Conservation (phyloP, 2,113 vertebrate genomes). For the Prietella phreatophila region DNA sequence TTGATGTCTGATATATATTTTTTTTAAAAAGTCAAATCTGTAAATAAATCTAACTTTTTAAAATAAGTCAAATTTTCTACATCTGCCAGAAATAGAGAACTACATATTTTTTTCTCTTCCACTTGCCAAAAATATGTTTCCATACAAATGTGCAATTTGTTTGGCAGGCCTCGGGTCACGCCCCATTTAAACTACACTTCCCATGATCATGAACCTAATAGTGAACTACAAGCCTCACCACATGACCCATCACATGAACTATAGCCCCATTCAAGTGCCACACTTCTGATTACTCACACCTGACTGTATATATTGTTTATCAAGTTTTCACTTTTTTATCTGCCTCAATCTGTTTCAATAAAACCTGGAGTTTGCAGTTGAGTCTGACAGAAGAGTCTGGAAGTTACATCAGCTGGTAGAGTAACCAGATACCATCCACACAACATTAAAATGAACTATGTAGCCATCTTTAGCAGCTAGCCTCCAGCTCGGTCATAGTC, state of each 20-base stretch:
- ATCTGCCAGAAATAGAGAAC: background rate
- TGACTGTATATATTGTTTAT: background rate
- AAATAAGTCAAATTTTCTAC: background rate
- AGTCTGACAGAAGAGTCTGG: background rate
- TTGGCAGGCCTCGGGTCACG: background rate
- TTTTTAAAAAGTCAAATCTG: too few species aligned
- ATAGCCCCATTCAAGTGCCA: background rate
- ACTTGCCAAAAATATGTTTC: background rate
- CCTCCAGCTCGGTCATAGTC: background rate
- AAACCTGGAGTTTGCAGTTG: background rate
- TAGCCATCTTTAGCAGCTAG: background rate
- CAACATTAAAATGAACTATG: background rate
- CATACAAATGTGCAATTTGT: background rate
- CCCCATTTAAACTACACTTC: background rate
- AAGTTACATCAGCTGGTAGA: background rate
- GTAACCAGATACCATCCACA: background rate
- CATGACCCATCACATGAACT: background rate
- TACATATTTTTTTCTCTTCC: background rate
- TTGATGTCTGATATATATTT: too few species aligned
- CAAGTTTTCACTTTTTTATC: background rate
- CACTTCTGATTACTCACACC: background rate
- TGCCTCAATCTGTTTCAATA: background rate
- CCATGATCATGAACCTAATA: background rate
- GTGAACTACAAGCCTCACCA: background rate
- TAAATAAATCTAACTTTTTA: background rate